Evolutionary conservation across 2,113 vertebrate genomes (phyloP).

Genomic region (Elephas maximus): DNA sequence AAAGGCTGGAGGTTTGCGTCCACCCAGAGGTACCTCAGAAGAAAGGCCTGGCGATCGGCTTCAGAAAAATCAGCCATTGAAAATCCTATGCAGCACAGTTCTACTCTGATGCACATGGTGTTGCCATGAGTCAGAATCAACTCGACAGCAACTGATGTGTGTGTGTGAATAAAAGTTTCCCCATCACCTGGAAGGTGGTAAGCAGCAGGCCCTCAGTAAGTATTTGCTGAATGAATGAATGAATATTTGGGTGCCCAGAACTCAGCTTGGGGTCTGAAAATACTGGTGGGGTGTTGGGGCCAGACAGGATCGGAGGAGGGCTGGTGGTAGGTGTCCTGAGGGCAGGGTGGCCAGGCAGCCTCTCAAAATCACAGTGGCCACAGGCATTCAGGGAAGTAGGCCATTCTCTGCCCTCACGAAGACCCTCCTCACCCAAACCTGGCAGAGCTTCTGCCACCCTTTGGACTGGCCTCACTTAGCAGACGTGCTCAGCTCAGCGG

Average conservation of each 20-base stretch:
- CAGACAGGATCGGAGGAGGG: not conserved
- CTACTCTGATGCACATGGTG: not conserved
- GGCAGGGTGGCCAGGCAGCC: not conserved
- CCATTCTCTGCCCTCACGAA: not conserved
- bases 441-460: not conserved
- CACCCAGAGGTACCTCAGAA: not conserved
- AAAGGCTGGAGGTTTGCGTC: not conserved
- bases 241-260: not conserved
- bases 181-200: too few relatives aligned
- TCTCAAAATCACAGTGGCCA: not conserved
- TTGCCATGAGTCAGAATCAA: not conserved
- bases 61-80: not conserved
- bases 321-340: not conserved
- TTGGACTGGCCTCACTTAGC: not conserved
- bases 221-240: not conserved
- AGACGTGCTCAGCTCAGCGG: not conserved
- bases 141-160: not conserved
- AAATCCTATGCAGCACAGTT: not conserved
- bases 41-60: not conserved
- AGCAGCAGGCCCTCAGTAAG: not conserved
- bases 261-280: not conserved
- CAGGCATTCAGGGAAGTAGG: not conserved
- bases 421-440: not conserved
- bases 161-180: not conserved
- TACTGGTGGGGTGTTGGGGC: accelerated